Evolutionary conservation across 1,140 invertebrate genomes (phyloP).

Genomic region (Panulirus ornatus): DNA sequence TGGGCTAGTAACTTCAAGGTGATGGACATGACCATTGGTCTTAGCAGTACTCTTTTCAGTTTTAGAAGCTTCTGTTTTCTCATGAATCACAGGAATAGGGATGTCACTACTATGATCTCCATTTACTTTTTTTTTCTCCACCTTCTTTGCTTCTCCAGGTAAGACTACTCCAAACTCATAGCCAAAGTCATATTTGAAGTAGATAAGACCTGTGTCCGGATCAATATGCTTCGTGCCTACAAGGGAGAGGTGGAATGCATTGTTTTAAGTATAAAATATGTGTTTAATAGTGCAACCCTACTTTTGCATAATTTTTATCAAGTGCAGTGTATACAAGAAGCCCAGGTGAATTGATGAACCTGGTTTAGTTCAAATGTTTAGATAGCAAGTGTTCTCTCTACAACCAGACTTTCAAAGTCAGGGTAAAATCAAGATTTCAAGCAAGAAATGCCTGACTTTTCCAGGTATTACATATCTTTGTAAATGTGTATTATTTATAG

Average conservation of each 20-base stretch:
- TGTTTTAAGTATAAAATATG: constrained; percentile 1
- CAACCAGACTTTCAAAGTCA: no score
- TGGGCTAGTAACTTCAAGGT: constrained; percentile 13
- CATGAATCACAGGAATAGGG: constrained; percentile 83
- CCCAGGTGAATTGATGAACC: no score
- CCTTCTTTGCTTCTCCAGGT: constrained; percentile 83
- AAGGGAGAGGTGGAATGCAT: constrained; percentile 60
- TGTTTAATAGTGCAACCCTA: background rate
- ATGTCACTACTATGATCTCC: constrained; percentile 80
- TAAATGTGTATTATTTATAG: no score
- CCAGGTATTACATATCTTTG: no score
- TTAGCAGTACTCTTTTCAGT: constrained; percentile 43
- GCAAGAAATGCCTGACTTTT: no score
- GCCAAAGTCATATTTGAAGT: constrained; percentile 91
- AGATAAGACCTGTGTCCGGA: constrained; percentile 87
- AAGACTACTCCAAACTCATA: constrained; percentile 88
- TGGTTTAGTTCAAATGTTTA: no score
- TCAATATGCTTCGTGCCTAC: constrained; percentile 88
- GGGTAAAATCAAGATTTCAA: no score
- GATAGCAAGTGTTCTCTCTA: no score
- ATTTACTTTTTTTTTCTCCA: constrained; percentile 71
- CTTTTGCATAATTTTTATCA: no score
- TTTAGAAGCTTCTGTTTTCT: constrained; percentile 79
- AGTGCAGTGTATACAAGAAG: no score
- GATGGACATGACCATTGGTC: constrained; percentile 53